Evolutionary conservation across 2,888 invertebrate genomes (phyloP).

Genomic region (Campoplex nolae): DNA sequence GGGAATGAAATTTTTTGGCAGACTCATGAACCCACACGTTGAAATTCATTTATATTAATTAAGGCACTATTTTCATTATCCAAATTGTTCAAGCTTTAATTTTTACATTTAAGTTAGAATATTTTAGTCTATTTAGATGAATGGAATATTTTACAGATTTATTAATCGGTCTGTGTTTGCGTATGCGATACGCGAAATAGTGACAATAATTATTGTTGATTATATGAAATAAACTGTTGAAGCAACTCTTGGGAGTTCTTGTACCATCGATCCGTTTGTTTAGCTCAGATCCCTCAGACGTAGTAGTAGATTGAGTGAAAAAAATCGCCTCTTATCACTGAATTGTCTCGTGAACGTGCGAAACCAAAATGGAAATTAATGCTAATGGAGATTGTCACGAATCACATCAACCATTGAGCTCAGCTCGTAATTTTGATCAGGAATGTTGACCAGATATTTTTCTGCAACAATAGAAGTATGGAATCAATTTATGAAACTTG

Average conservation of each 20-base stretch:
- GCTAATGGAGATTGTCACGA: background rate
- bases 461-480: background rate
- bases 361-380: no score
- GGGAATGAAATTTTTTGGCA: background rate
- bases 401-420: background rate
- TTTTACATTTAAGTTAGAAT: conserved; percentile 33
- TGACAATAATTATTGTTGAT: conserved; percentile 8
- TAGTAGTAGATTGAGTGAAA: background rate
- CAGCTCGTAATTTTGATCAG: background rate
- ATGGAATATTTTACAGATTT: conserved; percentile 36
- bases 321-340: background rate
- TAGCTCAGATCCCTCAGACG: conserved; percentile 29
- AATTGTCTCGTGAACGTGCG: background rate
- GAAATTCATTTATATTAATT: conserved; percentile 11
- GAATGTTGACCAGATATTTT: background rate
- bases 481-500: background rate
- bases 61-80: conserved; percentile 20
- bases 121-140: conserved; percentile 43
- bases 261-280: conserved; percentile 46
- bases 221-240: conserved; percentile 51
- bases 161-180: conserved; percentile 18
- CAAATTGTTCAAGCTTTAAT: conserved; percentile 34
- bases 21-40: background rate
- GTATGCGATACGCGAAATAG: conserved; percentile 8
- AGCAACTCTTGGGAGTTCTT: conserved; percentile 39